phyloP scores from a whole-genome alignment of 2,888 invertebrate species.

The Dryobota labecula region DNA sequence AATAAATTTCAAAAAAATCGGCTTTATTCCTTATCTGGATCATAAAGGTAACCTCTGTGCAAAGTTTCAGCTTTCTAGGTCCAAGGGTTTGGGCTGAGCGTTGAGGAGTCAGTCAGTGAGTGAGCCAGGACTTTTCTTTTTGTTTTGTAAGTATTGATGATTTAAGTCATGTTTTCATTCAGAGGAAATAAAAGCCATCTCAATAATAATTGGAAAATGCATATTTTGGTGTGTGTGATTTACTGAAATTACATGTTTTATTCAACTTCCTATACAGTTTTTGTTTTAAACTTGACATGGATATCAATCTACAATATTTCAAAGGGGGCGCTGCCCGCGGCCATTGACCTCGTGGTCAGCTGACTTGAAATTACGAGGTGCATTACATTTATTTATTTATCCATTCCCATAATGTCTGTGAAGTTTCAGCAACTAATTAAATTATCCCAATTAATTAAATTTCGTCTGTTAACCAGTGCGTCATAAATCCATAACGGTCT shows the following conservation, averaged over 20 bases:
- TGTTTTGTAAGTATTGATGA: background rate
- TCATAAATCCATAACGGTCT: background rate
- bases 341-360: background rate
- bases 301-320: background rate
- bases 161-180: background rate
- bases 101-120: background rate
- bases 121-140: background rate
- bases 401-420: background rate
- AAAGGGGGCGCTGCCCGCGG: background rate
- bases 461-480: background rate
- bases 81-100: background rate
- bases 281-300: no score
- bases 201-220: background rate
- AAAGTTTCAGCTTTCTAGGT: background rate
- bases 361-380: background rate
- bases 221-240: background rate
- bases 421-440: background rate
- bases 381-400: background rate
- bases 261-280: background rate
- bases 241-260: background rate
- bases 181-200: background rate
- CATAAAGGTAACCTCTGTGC: background rate
- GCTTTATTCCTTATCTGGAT: background rate
- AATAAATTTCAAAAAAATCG: no score
- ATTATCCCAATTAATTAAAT: no score